Evolutionary conservation across 1,140 invertebrate genomes (phyloP), one percentile per base, ranked within the genome.

Genomic region (Sipha flava): DNA sequence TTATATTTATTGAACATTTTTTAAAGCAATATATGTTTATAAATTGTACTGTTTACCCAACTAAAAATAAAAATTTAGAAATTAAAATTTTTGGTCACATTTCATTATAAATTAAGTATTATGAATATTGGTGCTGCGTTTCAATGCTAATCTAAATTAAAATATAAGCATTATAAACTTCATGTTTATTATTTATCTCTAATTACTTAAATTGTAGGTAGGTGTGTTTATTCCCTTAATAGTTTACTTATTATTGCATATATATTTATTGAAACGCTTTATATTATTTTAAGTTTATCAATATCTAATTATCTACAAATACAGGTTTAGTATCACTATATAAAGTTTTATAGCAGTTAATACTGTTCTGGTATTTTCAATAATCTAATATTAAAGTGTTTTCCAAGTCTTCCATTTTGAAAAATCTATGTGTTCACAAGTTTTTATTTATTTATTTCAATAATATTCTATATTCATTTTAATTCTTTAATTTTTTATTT

Each of bases 371-470:
- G 2, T n/a, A 2, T n/a, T 64, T n/a, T n/a, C 23, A 66, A 66
- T 26, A 40, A 43, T 43, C 31, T n/a, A 66, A 66, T 23, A 21
- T 43, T 43, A 49, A 49, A n/a, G 47, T n/a, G 47, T 64, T 18
- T 57, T 57, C 54, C 10, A 34, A 18, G 73, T 77, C 73, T 77
- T 77, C 73, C 73, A 77, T 77, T 59, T 59, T 57, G 52, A 57
- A 52, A 52, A 77, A 77, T 59, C 9, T 37, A 77, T 77, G 73
- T 77, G 73, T 77, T 77, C 73, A 77, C 14, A 10, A 10, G 21
- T 43, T 40, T 66, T 66, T 43, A 43, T 23, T 43, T 43, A 6
- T 5, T 43, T 43, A 12, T 43, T 43, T 43, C 14, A 43, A 12
- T 43, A 43, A 12, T 12, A 3, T 12, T 43, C n/a, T n/a, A 1